Evolutionary conservation across 2,797 vertebrate genomes (phyloP).

Genomic region (Hybognathus amarus): DNA sequence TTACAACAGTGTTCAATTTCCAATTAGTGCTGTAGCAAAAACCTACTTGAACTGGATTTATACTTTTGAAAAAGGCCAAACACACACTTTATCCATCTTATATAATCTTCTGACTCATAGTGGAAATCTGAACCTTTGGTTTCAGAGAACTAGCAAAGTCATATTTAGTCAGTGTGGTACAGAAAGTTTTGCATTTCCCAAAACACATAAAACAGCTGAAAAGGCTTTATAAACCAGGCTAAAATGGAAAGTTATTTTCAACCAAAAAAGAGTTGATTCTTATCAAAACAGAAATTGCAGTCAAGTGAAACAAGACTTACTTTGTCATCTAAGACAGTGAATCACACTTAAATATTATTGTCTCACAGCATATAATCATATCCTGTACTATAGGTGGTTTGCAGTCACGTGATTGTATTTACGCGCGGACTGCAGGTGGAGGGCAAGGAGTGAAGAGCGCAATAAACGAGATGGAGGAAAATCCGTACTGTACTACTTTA

Average conservation of each 20-base stretch:
- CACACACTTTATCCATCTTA: not conserved
- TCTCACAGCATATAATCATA: not conserved
- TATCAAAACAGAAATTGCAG: not conserved
- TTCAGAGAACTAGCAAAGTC: not conserved
- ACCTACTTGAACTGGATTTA: not conserved
- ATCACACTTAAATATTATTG: not conserved
- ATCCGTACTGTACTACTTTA: too few relatives aligned
- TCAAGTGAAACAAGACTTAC: not conserved
- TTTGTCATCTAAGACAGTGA: conserved; percentile 1
- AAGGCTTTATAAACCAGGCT: not conserved
- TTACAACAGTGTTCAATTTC: not conserved
- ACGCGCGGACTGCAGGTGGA: too few relatives aligned
- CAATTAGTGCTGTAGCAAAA: not conserved
- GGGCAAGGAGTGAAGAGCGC: too few relatives aligned
- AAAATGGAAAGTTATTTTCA: not conserved
- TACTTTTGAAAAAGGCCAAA: not conserved
- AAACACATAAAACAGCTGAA: conserved; percentile 15
- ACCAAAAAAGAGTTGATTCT: not conserved
- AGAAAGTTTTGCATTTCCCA: conserved; percentile 4
- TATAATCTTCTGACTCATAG: not conserved
- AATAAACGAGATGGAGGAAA: too few relatives aligned
- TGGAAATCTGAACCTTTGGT: not conserved
- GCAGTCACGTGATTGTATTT: too few relatives aligned
- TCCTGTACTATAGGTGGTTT: too few relatives aligned
- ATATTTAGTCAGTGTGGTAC: not conserved